Conservation (phyloP, 2,797 vertebrate species). For the Fratercula arctica region DNA sequence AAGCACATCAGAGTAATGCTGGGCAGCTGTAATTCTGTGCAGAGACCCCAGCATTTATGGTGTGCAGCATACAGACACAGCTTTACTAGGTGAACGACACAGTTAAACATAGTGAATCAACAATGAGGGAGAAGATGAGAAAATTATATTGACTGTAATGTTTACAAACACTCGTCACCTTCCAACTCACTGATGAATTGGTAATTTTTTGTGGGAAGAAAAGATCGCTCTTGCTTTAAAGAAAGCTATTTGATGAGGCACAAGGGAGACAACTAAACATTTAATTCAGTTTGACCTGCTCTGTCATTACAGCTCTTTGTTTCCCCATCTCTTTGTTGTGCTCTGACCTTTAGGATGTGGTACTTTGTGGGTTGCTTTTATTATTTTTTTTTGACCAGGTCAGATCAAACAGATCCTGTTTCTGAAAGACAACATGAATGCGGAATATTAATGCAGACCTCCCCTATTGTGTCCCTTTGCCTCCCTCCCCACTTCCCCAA, state of each 20-base stretch:
- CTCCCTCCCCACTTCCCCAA: not conserved
- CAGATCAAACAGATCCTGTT: slow-evolving; percentile 32
- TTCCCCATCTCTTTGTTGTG: slow-evolving; percentile 17
- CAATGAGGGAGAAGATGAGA: slow-evolving; percentile 45
- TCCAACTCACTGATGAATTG: slow-evolving; percentile 43
- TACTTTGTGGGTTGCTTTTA: not conserved
- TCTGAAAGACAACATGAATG: slow-evolving; percentile 46
- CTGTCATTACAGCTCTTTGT: slow-evolving; percentile 56
- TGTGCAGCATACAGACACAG: not conserved
- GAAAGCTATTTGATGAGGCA: slow-evolving; percentile 39
- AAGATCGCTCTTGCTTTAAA: slow-evolving; percentile 56
- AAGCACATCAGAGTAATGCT: not conserved
- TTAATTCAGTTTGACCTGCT: slow-evolving; percentile 66
- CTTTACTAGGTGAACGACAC: not conserved
- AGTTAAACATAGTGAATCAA: slow-evolving; percentile 22
- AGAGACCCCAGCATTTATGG: not conserved
- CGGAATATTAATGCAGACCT: slow-evolving; percentile 24
- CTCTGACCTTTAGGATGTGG: slow-evolving; percentile 40
- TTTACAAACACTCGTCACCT: slow-evolving; percentile 63
- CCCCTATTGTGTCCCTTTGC: not conserved
- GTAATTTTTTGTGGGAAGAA: slow-evolving; percentile 48
- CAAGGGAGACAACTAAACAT: slow-evolving; percentile 61
- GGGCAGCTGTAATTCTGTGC: not conserved
- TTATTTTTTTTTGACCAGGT: not conserved
- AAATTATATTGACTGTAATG: slow-evolving; percentile 42